These are phyloP conservation scores for Hafferia zeledoni DNA, from an alignment of 2,797 vertebrate species.

Conservation along the genomic window DNA sequence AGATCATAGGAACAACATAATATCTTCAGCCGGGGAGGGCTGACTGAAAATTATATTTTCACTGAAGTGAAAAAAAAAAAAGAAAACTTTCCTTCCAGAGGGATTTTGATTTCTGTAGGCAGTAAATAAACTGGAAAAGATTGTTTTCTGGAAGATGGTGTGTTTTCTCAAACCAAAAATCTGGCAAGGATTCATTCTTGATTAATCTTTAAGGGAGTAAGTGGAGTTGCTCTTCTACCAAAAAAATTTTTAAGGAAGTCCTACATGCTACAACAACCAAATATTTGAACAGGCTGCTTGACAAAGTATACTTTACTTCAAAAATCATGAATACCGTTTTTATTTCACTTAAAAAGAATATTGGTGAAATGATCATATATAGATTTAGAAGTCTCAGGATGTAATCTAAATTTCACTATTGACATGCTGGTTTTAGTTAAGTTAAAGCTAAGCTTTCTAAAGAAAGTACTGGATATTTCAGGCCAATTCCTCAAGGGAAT, in stretches of 20 bases:
- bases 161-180: background rate
- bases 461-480: slow-evolving; percentile 29
- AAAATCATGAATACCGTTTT: background rate
- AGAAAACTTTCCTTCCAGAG: background rate
- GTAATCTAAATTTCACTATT: background rate
- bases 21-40: background rate
- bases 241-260: background rate
- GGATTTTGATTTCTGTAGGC: background rate
- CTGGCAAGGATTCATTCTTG: background rate
- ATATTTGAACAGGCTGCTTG: background rate
- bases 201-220: background rate
- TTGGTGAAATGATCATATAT: background rate
- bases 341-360: background rate
- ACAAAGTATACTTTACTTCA: background rate
- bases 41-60: background rate
- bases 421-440: background rate
- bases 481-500: slow-evolving; percentile 23
- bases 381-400: background rate
- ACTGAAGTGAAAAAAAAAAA: background rate
- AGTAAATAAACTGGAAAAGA: background rate
- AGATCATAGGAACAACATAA: background rate
- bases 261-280: background rate
- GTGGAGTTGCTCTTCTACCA: background rate
- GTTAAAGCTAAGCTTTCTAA: background rate
- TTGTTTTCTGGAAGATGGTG: background rate